These are phyloP conservation scores for Latrodectus hesperus DNA, from an alignment of 2,888 invertebrate species.

Conservation along the genomic window DNA sequence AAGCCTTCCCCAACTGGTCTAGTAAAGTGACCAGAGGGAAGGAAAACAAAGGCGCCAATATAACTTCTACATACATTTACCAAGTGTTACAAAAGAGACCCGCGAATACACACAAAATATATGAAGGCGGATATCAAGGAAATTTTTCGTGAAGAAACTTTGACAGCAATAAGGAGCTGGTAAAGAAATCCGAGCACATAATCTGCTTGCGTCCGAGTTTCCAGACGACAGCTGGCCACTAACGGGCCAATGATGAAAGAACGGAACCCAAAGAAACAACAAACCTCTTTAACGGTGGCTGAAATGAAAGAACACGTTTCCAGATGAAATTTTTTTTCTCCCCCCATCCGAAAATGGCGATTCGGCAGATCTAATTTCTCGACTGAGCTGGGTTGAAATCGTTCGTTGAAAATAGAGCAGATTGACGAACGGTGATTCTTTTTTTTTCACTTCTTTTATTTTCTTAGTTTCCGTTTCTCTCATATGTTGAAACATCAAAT, in stretches of 20 bases:
- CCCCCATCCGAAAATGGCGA: not conserved
- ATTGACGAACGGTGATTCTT: conserved; percentile 3
- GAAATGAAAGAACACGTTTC: conserved; percentile 25
- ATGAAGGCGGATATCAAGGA: not conserved
- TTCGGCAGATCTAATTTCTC: conserved; percentile 29
- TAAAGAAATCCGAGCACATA: conserved; percentile 34
- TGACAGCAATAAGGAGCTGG: conserved; percentile 22
- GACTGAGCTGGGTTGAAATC: not conserved
- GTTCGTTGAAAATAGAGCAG: conserved; percentile 8
- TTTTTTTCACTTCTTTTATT: no score
- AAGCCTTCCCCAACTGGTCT: no score
- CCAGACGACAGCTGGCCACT: conserved; percentile 35
- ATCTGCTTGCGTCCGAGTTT: conserved; percentile 6
- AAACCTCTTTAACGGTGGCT: conserved; percentile 7
- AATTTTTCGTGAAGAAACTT: not conserved
- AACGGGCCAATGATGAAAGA: conserved; percentile 42
- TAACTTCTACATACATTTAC: no score
- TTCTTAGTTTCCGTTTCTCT: no score
- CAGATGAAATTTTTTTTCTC: conserved; percentile 15
- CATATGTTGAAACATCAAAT: no score
- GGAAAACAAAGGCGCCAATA: no score
- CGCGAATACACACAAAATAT: no score
- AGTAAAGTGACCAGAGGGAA: no score
- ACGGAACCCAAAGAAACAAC: conserved; percentile 7
- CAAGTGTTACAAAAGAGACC: no score